Evolutionary conservation across 2,113 vertebrate genomes (phyloP).

Genomic region (Numida meleagris): DNA sequence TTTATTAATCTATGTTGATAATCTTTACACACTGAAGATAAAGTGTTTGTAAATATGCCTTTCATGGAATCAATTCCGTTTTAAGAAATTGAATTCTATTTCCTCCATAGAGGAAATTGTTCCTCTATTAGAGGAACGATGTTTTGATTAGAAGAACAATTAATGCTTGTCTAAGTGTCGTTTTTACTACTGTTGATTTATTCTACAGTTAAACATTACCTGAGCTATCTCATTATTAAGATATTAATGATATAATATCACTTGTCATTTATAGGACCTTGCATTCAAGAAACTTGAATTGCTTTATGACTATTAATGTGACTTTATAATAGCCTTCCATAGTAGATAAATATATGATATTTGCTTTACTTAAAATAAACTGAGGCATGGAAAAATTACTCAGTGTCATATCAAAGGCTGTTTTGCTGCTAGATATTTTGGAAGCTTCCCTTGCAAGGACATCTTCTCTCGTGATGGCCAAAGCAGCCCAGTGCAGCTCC

Average conservation of each 20-base stretch:
- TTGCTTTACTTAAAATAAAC: constrained; percentile 6
- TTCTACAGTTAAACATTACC: constrained; percentile 44
- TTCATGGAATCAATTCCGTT: background rate
- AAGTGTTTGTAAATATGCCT: background rate
- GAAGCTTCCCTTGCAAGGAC: background rate
- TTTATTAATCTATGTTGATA: background rate
- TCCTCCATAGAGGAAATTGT: too few species aligned
- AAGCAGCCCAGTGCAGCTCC: background rate
- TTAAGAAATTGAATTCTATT: background rate
- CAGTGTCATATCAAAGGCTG: background rate
- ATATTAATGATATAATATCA: background rate
- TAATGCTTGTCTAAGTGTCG: background rate
- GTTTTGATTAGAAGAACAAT: background rate
- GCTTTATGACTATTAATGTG: constrained; percentile 19
- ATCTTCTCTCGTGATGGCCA: background rate
- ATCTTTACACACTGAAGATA: background rate
- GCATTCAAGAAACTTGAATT: constrained; percentile 12
- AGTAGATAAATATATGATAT: background rate
- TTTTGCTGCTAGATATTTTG: background rate
- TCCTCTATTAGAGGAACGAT: background rate
- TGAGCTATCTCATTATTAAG: background rate
- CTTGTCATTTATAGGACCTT: background rate
- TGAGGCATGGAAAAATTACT: background rate
- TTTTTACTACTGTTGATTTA: background rate
- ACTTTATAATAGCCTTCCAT: background rate